These are phyloP conservation scores for Micromesistius poutassou DNA, from an alignment of 2,797 vertebrate genomes.

Conservation along the genomic window DNA sequence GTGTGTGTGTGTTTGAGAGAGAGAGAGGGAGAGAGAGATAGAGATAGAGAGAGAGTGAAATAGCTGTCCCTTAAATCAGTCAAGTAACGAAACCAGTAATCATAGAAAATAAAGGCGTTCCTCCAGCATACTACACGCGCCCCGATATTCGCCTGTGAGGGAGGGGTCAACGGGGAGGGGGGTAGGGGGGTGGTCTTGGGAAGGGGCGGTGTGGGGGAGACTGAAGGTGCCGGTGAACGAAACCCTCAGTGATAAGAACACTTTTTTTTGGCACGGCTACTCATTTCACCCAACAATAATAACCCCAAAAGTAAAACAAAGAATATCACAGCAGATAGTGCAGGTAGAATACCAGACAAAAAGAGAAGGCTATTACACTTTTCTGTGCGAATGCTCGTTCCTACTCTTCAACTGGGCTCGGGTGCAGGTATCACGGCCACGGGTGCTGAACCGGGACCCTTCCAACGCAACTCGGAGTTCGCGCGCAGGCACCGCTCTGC, in stretches of 20 bases:
- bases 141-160: constrained; percentile 14
- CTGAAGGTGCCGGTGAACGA: constrained; percentile 44
- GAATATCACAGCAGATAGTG: neutral
- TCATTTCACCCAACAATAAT: constrained; percentile 35
- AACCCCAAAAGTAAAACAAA: neutral
- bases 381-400: constrained; percentile 20
- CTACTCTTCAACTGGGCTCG: constrained; percentile 19
- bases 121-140: neutral
- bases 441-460: constrained; percentile 3
- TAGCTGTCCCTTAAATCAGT: constrained; percentile 35
- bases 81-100: constrained; percentile 1
- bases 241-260: constrained; percentile 20
- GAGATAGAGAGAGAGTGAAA: neutral
- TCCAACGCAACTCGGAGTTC: neutral
- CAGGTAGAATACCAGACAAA: neutral
- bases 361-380: neutral
- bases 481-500: constrained; percentile 12
- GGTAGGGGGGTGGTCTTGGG: constrained; percentile 27
- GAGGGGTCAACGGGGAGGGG: constrained; percentile 21
- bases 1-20: neutral
- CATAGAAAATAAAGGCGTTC: neutral
- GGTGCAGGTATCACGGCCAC: constrained; percentile 17
- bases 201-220: constrained; percentile 34
- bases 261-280: constrained; percentile 9
- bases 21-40: neutral